Evolutionary conservation across 2,113 vertebrate genomes (phyloP).

Genomic region (Apeltes quadracus): DNA sequence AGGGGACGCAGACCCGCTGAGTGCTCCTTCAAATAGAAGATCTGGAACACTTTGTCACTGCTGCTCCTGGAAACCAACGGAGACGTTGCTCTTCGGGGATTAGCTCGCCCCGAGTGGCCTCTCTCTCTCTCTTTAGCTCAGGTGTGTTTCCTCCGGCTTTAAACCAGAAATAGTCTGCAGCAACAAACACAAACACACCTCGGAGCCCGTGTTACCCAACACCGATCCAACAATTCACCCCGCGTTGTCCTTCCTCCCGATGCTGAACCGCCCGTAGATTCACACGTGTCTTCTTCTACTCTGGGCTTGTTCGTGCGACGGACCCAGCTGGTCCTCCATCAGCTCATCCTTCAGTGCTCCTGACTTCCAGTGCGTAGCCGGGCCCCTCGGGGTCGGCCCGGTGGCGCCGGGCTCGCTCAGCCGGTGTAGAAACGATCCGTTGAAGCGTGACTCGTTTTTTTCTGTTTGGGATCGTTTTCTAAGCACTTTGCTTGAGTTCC

Average conservation of each 20-base stretch:
- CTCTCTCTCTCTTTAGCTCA: not conserved
- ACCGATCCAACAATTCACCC: not conserved
- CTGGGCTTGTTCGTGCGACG: not conserved
- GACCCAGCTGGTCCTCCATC: not conserved
- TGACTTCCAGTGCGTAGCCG: not conserved
- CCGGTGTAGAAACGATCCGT: not conserved
- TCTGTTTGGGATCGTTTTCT: not conserved
- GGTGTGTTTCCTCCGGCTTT: slow-evolving; percentile 8
- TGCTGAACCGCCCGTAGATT: not conserved
- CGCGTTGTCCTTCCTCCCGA: not conserved
- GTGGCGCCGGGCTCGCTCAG: not conserved
- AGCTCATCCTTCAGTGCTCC: not conserved
- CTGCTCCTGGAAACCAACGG: no score
- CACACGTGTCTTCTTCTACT: no score
- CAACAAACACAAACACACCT: not conserved
- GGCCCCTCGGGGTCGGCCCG: not conserved
- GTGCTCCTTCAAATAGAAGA: no score
- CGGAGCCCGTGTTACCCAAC: not conserved
- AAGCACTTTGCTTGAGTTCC: no score
- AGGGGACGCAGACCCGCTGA: no score
- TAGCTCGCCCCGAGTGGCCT: not conserved
- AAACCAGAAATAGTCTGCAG: not conserved
- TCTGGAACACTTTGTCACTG: no score
- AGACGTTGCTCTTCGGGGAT: no score
- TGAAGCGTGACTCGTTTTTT: not conserved